Base-by-base conservation (phyloP, 2,888 invertebrate species). In the Nasonovia ribisnigri region DNA sequence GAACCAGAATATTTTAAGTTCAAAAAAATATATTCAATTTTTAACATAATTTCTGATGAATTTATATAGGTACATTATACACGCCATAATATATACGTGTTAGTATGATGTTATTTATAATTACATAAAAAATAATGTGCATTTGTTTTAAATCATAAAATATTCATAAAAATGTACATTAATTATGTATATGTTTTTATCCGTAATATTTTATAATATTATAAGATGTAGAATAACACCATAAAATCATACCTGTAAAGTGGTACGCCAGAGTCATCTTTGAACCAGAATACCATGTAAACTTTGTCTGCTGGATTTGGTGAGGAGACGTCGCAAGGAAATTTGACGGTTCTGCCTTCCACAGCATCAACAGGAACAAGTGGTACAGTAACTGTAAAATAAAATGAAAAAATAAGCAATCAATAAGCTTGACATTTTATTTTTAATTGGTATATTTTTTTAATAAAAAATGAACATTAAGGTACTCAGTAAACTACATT, bases 211-310 rank as follows among this genome's bases (percentile, higher is more conserved):
- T n/a, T n/a, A n/a, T n/a, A n/a, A 20, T 77, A 20, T 20, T 20
- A 77, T 77, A 77, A 77, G 6, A 77, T 77, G 6, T 36, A 51
- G 3, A 51, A 51, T 88, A 51, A 67, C 13, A 77, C 16, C 1
- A 87, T 36, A 43, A 48, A 60, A 67, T 36, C 54, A 90, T 95
- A 98, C 98, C 98, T 98, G 97, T 98, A 98, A 92, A 98, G 96
- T 42, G 98, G 98, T 95, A 98, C 97, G 92, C 98, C 98, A 92
- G 97, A 97, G 95, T 98, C 98, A 95, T 98, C 98, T 95, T 97
- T 97, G 96, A 98, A 98, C 98, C 98, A 98, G 96, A 98, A 97
- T 94, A 98, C 98, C 98, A 98, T 98, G 96, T 98, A 96, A 95
- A 98, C 98, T 96, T 97, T 98, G 96, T 98, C 98, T 5, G 94